Conservation (phyloP, 2,113 vertebrate species). For the Malurus melanocephalus region DNA sequence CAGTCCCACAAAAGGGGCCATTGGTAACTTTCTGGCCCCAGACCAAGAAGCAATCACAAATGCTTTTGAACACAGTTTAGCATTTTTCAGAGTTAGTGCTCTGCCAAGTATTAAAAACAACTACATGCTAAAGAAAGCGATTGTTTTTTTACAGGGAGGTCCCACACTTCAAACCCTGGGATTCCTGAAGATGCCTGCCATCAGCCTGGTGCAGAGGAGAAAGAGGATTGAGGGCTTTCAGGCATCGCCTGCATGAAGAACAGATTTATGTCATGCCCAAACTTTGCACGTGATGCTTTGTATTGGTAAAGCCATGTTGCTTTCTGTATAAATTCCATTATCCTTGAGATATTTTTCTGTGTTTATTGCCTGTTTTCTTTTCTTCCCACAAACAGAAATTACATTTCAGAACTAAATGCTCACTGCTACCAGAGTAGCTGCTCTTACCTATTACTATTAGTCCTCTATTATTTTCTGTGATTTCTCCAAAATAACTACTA, state of each 20-base stretch:
- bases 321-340: background rate
- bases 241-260: background rate
- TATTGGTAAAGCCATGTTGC: background rate
- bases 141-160: background rate
- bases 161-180: background rate
- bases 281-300: background rate
- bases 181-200: background rate
- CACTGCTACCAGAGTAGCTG: background rate
- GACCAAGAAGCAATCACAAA: background rate
- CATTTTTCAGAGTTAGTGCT: constrained; percentile 1
- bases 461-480: background rate
- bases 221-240: background rate
- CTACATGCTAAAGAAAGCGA: background rate
- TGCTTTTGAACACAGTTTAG: background rate
- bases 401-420: background rate
- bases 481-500: constrained; percentile 44
- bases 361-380: background rate
- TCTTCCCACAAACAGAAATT: background rate
- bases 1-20: background rate
- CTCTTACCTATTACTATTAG: background rate
- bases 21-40: background rate
- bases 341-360: background rate
- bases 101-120: background rate
- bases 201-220: background rate
- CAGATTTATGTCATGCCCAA: background rate